Percentiles rank a stretch among this genome's conserved stretches.
Conservation (phyloP, 2,113 vertebrate species). For the Nycticebus coucang region DNA sequence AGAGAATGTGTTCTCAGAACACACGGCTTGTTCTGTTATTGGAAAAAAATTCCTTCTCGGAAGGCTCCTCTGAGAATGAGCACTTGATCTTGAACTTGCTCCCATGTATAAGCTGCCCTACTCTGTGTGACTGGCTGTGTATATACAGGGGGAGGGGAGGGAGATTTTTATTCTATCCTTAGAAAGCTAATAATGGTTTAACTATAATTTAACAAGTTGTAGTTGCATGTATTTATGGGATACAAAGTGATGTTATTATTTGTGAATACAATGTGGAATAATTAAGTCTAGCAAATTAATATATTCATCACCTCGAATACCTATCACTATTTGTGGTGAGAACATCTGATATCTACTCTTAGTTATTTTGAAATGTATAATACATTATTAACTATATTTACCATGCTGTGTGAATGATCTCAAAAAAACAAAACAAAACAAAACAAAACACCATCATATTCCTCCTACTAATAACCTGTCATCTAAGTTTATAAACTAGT, state of each 20-base stretch:
- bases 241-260: not conserved
- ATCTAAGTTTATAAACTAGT: not conserved
- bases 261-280: not conserved
- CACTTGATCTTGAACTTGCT: not conserved
- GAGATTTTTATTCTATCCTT: not conserved
- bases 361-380: not conserved
- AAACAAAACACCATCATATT: not conserved
- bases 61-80: not conserved
- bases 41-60: not conserved
- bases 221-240: not conserved
- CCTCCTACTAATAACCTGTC: not conserved
- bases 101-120: not conserved
- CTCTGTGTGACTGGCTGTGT: not conserved
- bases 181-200: not conserved
- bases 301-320: not conserved
- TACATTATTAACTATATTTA: not conserved
- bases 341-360: not conserved
- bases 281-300: not conserved
- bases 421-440: not conserved
- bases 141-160: fast-evolving
- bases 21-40: not conserved
- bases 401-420: not conserved
- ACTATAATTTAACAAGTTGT: not conserved
- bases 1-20: not conserved
- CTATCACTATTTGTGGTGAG: not conserved